Base-by-base conservation (phyloP, 2,888 invertebrate genomes). In the Meganola albula region DNA sequence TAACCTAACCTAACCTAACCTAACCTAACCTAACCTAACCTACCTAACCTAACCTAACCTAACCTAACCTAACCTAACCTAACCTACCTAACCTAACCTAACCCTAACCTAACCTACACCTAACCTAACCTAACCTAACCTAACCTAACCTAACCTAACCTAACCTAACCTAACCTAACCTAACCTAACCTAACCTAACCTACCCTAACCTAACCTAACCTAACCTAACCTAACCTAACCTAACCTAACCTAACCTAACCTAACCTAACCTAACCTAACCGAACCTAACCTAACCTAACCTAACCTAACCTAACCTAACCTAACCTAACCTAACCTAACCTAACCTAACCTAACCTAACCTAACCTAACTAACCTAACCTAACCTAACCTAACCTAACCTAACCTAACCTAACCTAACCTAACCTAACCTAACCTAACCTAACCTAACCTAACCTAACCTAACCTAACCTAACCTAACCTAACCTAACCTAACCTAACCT, bases 1-100 rank as follows among this genome's bases (percentile, higher is more conserved):
- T 34, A 34, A 34, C 34, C 34, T 34, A 34, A 34, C 34, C 34
- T 34, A 34, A 34, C 34, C 34, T 34, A 34, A 34, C 34, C 33
- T 27, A 22, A 34, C 34, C 34, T 34, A 34, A 34, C 34, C 34
- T n/a, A n/a, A n/a, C n/a, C n/a, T n/a, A n/a, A n/a, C n/a, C n/a
- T n/a, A n/a, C n/a, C n/a, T n/a, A n/a, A 22, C 33, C 33, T 33
- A 27, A 27, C 33, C 33, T 27, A 27, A 27, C 32, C 32, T 32
- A 27, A 27, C 32, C 32, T 32, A 27, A 27, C 34, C 34, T 34
- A 28, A 28, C 34, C 34, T 34, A 28, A 28, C 34, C n/a, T n/a
- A n/a, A n/a, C n/a, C n/a, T n/a, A n/a, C n/a, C n/a, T n/a, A n/a
- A n/a, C n/a, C n/a, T n/a, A n/a, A n/a, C n/a, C n/a, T n/a, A n/a